A percentile compares a stretch with the other conserved stretches of the same genome.
Conservation (phyloP, 2,113 vertebrate species). For the Antigone vipio region DNA sequence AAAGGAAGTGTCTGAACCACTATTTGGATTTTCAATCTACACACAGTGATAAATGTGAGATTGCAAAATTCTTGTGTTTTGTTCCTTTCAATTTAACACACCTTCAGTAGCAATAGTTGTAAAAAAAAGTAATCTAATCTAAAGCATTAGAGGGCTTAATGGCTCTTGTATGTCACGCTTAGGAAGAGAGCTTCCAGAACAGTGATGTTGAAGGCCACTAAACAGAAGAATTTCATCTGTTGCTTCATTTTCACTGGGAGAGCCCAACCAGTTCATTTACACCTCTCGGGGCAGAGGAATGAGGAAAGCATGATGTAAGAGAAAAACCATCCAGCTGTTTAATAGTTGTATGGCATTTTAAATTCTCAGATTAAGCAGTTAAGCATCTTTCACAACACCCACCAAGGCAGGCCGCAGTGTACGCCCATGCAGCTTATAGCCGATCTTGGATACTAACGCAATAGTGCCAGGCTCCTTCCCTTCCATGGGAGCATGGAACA, state of each 20-base stretch:
- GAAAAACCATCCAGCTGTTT: conserved; percentile 2
- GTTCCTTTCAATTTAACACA: background rate
- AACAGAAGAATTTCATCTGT: background rate
- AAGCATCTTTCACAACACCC: conserved; percentile 89
- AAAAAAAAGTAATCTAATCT: background rate
- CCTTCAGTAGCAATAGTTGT: background rate
- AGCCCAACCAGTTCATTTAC: background rate
- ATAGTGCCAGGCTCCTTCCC: conserved; percentile 91
- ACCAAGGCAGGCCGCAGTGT: conserved; percentile 93
- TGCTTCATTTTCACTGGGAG: background rate
- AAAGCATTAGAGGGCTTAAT: background rate
- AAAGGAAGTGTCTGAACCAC: background rate
- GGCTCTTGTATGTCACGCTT: background rate
- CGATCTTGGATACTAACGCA: conserved; percentile 90
- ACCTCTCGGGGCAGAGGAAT: background rate
- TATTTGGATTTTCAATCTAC: background rate
- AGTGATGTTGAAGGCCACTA: background rate
- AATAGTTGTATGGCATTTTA: conserved; percentile 42
- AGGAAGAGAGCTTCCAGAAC: background rate
- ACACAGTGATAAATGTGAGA: background rate
- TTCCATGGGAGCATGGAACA: conserved; percentile 86
- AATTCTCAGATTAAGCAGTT: background rate
- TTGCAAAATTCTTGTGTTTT: background rate
- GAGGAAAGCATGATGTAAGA: background rate
- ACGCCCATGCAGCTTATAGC: conserved; percentile 94